Evolutionary conservation across 2,113 vertebrate species (phyloP).

Genomic region (Erinaceus europaeus): DNA sequence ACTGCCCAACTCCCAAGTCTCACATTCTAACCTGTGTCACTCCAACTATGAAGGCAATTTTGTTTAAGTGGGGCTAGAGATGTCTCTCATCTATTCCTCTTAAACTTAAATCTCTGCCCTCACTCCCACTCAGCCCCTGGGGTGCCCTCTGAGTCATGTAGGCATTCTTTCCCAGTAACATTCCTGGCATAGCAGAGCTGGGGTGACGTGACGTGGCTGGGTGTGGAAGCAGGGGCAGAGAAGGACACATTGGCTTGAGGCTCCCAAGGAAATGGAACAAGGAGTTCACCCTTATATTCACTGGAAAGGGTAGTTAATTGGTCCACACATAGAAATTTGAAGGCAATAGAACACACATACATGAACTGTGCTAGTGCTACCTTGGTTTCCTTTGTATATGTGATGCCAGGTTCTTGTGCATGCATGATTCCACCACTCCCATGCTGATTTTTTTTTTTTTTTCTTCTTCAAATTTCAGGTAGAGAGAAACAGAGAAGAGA

Average conservation of each 20-base stretch:
- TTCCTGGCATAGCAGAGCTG: constrained; percentile 65
- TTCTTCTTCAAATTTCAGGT: no score
- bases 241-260: constrained; percentile 18
- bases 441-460: no score
- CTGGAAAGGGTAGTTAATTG: not conserved
- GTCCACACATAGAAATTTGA: not conserved
- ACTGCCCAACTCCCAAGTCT: no score
- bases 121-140: not conserved
- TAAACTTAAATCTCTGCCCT: not conserved
- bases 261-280: constrained; percentile 49
- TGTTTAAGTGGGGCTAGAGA: not conserved
- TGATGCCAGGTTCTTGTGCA: no score
- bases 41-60: no score
- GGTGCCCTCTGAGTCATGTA: constrained; percentile 43
- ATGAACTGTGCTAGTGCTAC: not conserved
- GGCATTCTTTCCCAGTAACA: constrained; percentile 37
- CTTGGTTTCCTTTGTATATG: no score
- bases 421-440: no score
- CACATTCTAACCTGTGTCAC: no score
- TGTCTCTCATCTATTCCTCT: not conserved
- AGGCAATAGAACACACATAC: not conserved
- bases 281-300: constrained; percentile 41
- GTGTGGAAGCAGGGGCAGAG: constrained; percentile 51
- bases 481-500: no score
- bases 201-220: constrained; percentile 58